A percentile compares a stretch with the other conserved stretches of the same genome.
Conservation (phyloP, 2,797 vertebrate genomes). For the Catamblyrhynchus diadema region DNA sequence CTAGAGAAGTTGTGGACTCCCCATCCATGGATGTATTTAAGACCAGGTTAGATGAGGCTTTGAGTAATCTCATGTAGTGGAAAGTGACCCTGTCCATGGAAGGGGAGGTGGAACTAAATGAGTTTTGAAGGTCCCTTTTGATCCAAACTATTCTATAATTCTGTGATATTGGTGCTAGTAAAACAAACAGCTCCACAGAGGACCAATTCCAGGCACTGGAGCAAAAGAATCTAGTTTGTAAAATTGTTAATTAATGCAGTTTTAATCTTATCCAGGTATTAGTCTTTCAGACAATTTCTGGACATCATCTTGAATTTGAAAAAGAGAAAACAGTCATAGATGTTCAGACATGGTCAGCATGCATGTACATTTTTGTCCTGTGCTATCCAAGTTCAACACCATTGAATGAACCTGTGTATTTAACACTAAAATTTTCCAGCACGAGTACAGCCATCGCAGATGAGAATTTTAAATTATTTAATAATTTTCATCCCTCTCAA, state of each 20-base stretch:
- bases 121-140: not conserved
- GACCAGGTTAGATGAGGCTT: not conserved
- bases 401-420: not conserved
- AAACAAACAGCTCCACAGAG: not conserved
- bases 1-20: not conserved
- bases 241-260: not conserved
- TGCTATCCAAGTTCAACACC: not conserved
- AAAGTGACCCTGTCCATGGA: not conserved
- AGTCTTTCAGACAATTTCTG: not conserved
- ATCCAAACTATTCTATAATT: not conserved
- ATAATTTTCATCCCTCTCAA: not conserved
- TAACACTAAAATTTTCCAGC: not conserved
- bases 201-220: not conserved
- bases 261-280: not conserved
- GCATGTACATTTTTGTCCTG: not conserved
- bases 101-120: not conserved
- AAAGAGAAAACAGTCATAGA: not conserved
- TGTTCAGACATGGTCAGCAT: not conserved
- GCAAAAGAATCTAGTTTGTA: not conserved
- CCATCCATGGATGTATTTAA: not conserved
- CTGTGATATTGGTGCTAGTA: not conserved
- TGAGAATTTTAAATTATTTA: not conserved
- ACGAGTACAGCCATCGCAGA: not conserved
- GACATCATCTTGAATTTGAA: not conserved
- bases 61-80: not conserved